A percentile compares a stretch with the other conserved stretches of the same genome.
phyloP scores from a whole-genome alignment of 2,888 invertebrate genomes.

The Xestoiulus laeticollis region DNA sequence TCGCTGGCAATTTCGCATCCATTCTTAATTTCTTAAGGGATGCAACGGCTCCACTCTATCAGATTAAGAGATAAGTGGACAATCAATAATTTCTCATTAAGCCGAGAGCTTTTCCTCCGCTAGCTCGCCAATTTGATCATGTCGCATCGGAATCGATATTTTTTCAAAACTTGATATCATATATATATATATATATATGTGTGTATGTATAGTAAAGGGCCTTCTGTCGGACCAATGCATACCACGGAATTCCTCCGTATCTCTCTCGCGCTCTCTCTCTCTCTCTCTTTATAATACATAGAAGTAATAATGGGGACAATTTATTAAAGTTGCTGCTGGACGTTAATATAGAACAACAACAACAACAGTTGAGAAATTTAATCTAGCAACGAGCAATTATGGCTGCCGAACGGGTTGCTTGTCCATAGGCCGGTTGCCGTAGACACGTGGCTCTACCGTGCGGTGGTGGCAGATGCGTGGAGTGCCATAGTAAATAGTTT shows the following conservation, averaged over 20 bases:
- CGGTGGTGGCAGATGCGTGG: too few species aligned
- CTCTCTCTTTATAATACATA: not conserved
- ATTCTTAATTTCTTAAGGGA: slow-evolving; percentile 45
- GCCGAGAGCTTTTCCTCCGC: slow-evolving; percentile 42
- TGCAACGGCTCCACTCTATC: slow-evolving; percentile 38
- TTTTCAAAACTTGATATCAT: slow-evolving; percentile 26
- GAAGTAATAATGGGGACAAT: slow-evolving; percentile 26
- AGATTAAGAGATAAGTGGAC: slow-evolving; percentile 47
- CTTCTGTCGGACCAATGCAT: not conserved
- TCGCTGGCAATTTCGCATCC: slow-evolving; percentile 40
- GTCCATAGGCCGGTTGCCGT: too few species aligned
- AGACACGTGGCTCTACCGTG: too few species aligned
- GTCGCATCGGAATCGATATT: slow-evolving; percentile 26
- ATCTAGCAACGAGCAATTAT: slow-evolving; percentile 26
- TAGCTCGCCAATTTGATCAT: slow-evolving; percentile 26
- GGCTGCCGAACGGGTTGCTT: not conserved
- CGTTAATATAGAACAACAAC: slow-evolving; percentile 26
- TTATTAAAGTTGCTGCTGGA: slow-evolving; percentile 26
- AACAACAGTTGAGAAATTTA: slow-evolving; percentile 5
- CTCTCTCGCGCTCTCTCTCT: not conserved
- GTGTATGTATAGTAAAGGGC: not conserved
- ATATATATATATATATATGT: not conserved
- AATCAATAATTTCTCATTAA: slow-evolving; percentile 47
- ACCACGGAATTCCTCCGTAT: not conserved
- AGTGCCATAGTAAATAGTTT: too few species aligned